Percentiles rank a stretch among this genome's conserved stretches.
Evolutionary conservation across 1,140 invertebrate species (phyloP).

Genomic region (Nautilus pompilius): DNA sequence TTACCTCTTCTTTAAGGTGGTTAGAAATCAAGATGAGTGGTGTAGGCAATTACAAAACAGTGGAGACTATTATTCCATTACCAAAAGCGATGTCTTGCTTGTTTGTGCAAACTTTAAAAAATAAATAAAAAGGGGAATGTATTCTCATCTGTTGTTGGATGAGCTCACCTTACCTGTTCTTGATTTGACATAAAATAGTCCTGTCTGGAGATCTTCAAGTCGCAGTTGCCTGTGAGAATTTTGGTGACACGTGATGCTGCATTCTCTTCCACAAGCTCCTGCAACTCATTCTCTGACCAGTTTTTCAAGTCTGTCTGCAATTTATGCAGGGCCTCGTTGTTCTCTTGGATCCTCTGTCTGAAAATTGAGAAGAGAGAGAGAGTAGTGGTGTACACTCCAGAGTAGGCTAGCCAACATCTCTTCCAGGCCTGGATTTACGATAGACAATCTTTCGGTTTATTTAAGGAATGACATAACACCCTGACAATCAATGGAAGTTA

Average conservation of each 20-base stretch:
- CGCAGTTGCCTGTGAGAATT: conserved; percentile 48
- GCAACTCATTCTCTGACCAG: conserved; percentile 27
- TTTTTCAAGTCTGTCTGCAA: conserved; percentile 18
- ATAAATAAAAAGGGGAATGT: background rate
- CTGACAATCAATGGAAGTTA: too few relatives aligned
- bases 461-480: too few relatives aligned
- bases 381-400: too few relatives aligned
- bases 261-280: conserved; percentile 35
- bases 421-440: too few relatives aligned
- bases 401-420: too few relatives aligned
- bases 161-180: conserved; percentile 28
- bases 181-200: conserved; percentile 48
- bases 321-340: conserved; percentile 8
- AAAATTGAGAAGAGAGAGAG: conserved; percentile 5
- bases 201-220: conserved; percentile 45
- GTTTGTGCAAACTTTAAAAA: too few relatives aligned
- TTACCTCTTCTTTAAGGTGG: too few relatives aligned
- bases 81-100: too few relatives aligned
- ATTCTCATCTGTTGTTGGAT: background rate
- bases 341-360: conserved; percentile 23
- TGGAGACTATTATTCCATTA: too few relatives aligned
- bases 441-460: too few relatives aligned
- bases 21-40: too few relatives aligned
- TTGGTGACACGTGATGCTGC: conserved; percentile 30
- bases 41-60: too few relatives aligned